Conservation (phyloP, 2,113 vertebrate genomes). For the Arizona elegans region DNA sequence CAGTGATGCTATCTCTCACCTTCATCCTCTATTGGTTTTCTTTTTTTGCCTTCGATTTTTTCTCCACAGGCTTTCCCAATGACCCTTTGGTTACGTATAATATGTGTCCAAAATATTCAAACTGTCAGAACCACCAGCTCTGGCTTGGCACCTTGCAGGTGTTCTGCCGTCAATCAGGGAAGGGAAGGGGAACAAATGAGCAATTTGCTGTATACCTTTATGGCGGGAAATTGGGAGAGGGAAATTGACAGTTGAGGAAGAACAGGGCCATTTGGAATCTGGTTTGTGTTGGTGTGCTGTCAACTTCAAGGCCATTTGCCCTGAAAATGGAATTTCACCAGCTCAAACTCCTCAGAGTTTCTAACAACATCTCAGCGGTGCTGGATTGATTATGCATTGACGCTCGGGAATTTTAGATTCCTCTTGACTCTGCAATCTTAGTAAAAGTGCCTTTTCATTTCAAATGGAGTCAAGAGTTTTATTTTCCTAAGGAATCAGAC, state of each 20-base stretch:
- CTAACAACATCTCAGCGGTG: no score
- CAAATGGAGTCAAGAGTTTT: neutral
- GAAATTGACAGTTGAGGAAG: no score
- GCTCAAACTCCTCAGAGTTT: no score
- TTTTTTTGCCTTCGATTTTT: neutral
- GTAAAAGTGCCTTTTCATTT: neutral
- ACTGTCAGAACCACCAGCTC: neutral
- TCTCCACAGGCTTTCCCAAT: neutral
- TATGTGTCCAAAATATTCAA: neutral
- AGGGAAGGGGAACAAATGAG: no score
- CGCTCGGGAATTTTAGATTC: neutral
- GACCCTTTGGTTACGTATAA: neutral
- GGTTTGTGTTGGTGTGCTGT: no score
- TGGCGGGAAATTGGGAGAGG: no score
- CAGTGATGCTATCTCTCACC: neutral
- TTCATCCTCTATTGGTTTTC: neutral
- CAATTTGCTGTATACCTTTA: no score
- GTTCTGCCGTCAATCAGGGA: no score
- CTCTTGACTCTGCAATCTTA: neutral
- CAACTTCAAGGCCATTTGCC: no score
- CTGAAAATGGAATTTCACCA: no score
- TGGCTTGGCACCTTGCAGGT: no score
- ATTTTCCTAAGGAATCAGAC: neutral
- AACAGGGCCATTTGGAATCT: no score
- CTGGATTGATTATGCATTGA: neutral